Percentiles rank a stretch among this genome's conserved stretches.
Conservation (phyloP, 2,797 vertebrate genomes). For the Enteromius afrohamiltoni region DNA sequence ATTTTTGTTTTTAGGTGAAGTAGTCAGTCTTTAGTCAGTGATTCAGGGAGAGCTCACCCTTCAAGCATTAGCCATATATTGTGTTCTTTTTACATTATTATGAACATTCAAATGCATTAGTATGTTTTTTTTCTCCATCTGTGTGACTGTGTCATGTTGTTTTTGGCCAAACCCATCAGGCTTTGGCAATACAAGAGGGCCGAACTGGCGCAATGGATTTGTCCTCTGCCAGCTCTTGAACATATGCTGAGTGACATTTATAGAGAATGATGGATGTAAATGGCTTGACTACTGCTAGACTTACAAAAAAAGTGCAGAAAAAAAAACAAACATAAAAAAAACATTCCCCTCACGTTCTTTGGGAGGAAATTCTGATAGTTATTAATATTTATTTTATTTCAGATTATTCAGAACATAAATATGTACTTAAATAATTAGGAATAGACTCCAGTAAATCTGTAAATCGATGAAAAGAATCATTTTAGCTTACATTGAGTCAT, state of each 20-base stretch:
- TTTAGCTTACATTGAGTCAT: not conserved
- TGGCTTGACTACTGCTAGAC: not conserved
- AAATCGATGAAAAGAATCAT: not conserved
- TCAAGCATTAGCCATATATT: not conserved
- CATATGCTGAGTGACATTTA: conserved; percentile 4
- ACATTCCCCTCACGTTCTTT: not conserved
- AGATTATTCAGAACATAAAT: not conserved
- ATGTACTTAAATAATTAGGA: not conserved
- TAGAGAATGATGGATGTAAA: not conserved
- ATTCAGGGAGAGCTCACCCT: not conserved
- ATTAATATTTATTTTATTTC: no score
- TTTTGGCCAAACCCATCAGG: conserved; percentile 30
- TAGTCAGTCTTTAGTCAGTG: not conserved
- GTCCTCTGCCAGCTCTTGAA: not conserved
- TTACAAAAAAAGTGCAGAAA: not conserved
- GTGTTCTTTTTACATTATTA: not conserved
- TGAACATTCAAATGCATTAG: not conserved
- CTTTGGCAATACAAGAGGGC: conserved; percentile 11
- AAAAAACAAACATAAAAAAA: not conserved
- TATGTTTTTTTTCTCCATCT: conserved; percentile 27
- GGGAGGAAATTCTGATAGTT: not conserved
- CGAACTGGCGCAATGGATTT: conserved; percentile 21
- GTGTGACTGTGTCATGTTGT: conserved; percentile 12
- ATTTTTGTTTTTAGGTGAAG: no score
- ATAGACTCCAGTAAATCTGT: not conserved